Evolutionary conservation across 2,797 vertebrate genomes (phyloP), one percentile per base, ranked within the genome.

Genomic region (Mormyrops attenuatus): DNA sequence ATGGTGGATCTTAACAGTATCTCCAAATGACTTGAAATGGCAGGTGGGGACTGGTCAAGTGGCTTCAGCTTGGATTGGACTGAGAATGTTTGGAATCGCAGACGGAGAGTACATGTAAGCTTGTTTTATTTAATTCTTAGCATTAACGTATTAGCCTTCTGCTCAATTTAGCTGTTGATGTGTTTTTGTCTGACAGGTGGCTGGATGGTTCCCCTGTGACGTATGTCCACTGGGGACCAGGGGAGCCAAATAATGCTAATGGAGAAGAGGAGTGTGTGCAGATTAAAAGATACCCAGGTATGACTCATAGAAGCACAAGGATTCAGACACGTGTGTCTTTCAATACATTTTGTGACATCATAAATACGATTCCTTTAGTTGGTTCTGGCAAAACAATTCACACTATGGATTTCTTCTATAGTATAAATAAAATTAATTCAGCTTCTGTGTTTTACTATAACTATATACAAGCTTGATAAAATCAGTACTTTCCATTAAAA

Each of bases 181-280:
- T 66, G 47, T 26, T 15, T 87, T 38, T 11, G 41, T 20, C 57
- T n/a, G 85, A 89, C 91, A 97, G 96, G 69, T 97, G 96, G 96
- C 1, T 94, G 53, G 96, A 97, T 90, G 0, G 0, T 0, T 95
- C 95, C 87, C 95, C 96, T 1, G 41, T 96, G 73, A 91, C 90
- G 0, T 97, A 94, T 91, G 95, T 95, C 20, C 94, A 96, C 94
- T 97, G 96, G 96, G 91, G 69, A 47, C 5, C 91, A 0, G 96
- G 96, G 52, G 96, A 97, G 90, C 96, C 96, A 88, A 96, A 97
- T 92, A 93, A 96, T 9, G 95, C 95, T 53, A 95, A 95, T 1
- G 96, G 96, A 55, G 96, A 96, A 93, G 96, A 97, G 30, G 95
- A 95, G 91, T 96, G 96, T 91, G 95, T 96, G 9, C 94, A 96